phyloP scores from a whole-genome alignment of 2,797 vertebrate genomes.

The Falco cherrug region DNA sequence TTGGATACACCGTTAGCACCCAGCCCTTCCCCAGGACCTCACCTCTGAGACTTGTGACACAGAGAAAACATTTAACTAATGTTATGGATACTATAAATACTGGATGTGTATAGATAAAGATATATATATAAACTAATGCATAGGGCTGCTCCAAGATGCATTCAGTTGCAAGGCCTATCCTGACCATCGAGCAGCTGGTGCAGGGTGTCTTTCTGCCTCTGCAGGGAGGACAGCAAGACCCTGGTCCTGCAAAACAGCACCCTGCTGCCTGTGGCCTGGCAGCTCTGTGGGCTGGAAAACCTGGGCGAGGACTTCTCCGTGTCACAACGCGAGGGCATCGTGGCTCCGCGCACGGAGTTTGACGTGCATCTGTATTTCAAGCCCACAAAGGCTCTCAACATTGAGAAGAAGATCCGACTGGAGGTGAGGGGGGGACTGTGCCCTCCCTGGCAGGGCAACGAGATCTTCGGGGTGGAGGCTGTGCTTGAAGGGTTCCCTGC shows the following conservation, averaged over 20 bases:
- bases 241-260: slow-evolving; percentile 81
- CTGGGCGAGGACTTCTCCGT: slow-evolving; percentile 84
- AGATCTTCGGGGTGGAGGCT: background rate
- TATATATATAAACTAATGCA: no score
- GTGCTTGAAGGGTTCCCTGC: background rate
- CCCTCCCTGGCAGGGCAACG: background rate
- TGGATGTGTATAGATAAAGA: no score
- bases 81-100: no score
- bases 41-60: background rate
- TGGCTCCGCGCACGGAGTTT: slow-evolving; percentile 73
- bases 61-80: background rate
- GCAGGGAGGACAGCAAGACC: slow-evolving; percentile 78
- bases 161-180: background rate
- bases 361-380: slow-evolving; percentile 80
- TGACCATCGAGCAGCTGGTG: rapidly evolving
- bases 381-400: slow-evolving; percentile 73
- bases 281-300: slow-evolving; percentile 83
- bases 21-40: background rate
- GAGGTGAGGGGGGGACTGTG: slow-evolving; percentile 79
- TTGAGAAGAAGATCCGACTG: slow-evolving; percentile 84
- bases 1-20: no score
- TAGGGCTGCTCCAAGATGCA: background rate
- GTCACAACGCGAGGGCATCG: slow-evolving; percentile 75
- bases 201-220: background rate
- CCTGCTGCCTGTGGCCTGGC: slow-evolving; percentile 82